Conservation (phyloP, 2,888 invertebrate species). For the Chrysolina haemoptera region DNA sequence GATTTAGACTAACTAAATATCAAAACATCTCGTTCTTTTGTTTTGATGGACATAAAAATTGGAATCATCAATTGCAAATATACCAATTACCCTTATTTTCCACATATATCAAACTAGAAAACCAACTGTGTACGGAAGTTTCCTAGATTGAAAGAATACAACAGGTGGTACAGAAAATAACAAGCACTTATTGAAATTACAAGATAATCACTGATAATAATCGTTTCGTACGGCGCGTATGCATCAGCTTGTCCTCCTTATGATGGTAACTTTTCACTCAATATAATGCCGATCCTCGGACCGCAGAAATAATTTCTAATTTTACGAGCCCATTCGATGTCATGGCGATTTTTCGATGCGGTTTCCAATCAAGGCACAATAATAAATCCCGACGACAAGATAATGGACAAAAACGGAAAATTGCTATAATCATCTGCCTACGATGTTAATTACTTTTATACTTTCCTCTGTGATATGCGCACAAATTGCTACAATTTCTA, state of each 20-base stretch:
- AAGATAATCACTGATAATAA: neutral
- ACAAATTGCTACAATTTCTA: constrained; percentile 18
- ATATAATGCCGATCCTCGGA: neutral
- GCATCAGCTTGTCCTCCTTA: neutral
- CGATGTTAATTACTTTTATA: constrained; percentile 14
- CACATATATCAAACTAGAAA: neutral
- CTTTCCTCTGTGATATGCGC: constrained; percentile 12
- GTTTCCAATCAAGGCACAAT: constrained; percentile 6
- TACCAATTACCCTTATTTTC: too few species aligned
- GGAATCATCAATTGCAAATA: too few species aligned
- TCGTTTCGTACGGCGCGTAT: neutral
- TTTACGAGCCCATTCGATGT: neutral
- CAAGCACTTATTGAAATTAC: neutral
- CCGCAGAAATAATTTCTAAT: neutral
- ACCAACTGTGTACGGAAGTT: neutral
- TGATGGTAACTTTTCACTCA: neutral
- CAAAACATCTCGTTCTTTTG: too few species aligned
- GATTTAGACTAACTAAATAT: too few species aligned
- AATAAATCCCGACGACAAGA: constrained; percentile 9
- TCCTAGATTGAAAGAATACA: neutral
- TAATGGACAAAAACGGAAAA: constrained; percentile 15
- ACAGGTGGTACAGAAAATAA: neutral
- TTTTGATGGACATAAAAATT: too few species aligned
- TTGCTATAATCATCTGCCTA: constrained; percentile 17
- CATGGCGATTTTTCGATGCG: neutral